Percentiles rank a stretch among this genome's conserved stretches.
phyloP scores from a whole-genome alignment of 2,888 invertebrate genomes.

The Oscheius sp. region DNA sequence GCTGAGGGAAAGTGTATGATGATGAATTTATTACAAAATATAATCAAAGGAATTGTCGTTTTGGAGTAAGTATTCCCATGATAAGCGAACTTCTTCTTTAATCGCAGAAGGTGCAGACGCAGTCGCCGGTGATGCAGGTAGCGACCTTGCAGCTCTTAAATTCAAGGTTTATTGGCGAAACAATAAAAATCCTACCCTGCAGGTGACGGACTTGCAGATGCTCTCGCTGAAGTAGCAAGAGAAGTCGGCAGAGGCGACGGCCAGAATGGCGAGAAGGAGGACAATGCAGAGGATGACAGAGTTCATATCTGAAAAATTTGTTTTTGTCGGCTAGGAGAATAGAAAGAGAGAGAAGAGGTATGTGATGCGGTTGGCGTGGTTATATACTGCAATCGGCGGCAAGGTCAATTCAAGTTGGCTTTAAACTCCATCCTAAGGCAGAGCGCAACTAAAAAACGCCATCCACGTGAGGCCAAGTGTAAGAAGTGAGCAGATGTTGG shows the following conservation, averaged over 20 bases:
- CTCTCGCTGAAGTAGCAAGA: conserved; percentile 50
- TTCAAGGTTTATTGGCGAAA: neutral
- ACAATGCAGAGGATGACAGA: conserved; percentile 32
- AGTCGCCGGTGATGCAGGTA: conserved; percentile 52
- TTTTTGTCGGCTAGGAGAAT: neutral
- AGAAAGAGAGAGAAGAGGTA: neutral
- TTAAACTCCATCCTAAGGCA: neutral
- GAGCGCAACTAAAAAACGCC: neutral
- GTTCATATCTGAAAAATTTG: conserved; percentile 10
- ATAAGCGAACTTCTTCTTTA: no score
- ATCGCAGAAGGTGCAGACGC: conserved; percentile 51
- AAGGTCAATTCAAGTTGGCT: neutral
- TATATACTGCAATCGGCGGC: neutral
- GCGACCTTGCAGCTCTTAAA: conserved; percentile 54
- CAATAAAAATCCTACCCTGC: conserved; percentile 42
- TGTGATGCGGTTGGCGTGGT: neutral
- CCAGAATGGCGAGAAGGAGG: conserved; percentile 47
- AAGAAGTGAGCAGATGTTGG: conserved; percentile 11
- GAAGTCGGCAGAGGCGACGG: conserved; percentile 50
- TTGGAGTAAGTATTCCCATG: neutral
- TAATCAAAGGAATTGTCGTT: no score
- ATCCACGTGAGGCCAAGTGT: conserved; percentile 5
- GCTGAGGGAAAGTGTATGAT: no score
- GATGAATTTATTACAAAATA: neutral
- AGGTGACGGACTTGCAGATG: conserved; percentile 52